These are phyloP conservation scores for Hylyphantes graminicola DNA, from an alignment of 1,140 invertebrate species.

Conservation along the genomic window DNA sequence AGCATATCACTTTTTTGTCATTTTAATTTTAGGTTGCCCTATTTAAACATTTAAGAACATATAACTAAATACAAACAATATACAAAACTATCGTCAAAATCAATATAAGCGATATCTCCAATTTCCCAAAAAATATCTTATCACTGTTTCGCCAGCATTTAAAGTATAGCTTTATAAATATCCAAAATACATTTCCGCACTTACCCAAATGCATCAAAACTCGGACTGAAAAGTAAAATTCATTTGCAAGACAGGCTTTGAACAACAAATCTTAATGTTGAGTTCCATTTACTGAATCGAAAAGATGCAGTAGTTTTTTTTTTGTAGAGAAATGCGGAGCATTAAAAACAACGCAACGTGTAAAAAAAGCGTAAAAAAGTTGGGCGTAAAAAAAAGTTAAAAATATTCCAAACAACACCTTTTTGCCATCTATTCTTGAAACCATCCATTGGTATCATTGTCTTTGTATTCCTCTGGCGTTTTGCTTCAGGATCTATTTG, in stretches of 20 bases:
- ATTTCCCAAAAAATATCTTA: too few relatives aligned
- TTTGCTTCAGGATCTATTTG: conserved; percentile 27
- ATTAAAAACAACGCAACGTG: conserved; percentile 17
- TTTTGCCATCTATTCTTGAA: conserved; percentile 11
- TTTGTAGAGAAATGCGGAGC: conserved; percentile 14
- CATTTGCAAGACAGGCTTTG: conserved; percentile 15
- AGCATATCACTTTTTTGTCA: too few relatives aligned
- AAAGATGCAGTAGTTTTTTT: neutral
- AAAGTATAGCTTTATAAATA: too few relatives aligned
- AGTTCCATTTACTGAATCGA: neutral
- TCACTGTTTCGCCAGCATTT: too few relatives aligned
- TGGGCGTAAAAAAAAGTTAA: conserved; percentile 5
- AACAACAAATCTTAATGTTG: conserved; percentile 6
- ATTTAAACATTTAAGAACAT: too few relatives aligned
- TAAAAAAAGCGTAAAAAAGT: neutral
- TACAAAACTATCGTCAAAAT: too few relatives aligned
- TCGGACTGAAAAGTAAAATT: conserved; percentile 17
- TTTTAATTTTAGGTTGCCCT: too few relatives aligned
- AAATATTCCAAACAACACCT: conserved; percentile 14
- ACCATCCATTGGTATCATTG: conserved; percentile 20
- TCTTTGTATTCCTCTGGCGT: conserved; percentile 31
- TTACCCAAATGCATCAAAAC: neutral
- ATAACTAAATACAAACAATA: too few relatives aligned
- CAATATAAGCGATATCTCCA: too few relatives aligned
- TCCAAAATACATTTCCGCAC: too few relatives aligned